phyloP scores from a whole-genome alignment of 1,140 invertebrate species.

The Streblospio benedicti region DNA sequence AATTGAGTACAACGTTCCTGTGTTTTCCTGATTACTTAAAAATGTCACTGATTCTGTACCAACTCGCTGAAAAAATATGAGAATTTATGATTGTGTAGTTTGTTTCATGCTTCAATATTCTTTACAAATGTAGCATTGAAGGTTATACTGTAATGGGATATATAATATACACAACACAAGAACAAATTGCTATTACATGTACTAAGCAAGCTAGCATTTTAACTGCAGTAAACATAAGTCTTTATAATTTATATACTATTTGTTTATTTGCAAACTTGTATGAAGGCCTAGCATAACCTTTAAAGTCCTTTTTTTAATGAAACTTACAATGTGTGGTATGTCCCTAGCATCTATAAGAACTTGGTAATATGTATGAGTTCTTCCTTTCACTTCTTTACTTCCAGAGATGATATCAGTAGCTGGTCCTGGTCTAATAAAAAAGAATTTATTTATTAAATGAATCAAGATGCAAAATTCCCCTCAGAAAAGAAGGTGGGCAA shows the following conservation, averaged over 20 bases:
- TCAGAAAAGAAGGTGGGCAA: too few relatives aligned
- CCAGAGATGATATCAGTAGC: neutral
- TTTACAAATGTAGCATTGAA: neutral
- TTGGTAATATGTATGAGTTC: conserved; percentile 91
- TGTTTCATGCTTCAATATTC: neutral
- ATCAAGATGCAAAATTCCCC: too few relatives aligned
- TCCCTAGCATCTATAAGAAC: conserved; percentile 89
- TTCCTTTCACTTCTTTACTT: conserved; percentile 68
- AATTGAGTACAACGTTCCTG: conserved; percentile 7
- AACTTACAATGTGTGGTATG: conserved; percentile 83
- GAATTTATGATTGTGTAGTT: neutral
- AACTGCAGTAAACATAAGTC: neutral
- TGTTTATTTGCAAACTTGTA: neutral
- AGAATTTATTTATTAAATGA: neutral
- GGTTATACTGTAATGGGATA: neutral
- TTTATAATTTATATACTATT: conserved; percentile 8
- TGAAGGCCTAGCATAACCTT: neutral
- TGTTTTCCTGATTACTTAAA: conserved; percentile 88
- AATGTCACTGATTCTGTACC: conserved; percentile 97
- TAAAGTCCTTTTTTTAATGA: neutral
- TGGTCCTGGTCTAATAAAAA: neutral
- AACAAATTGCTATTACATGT: neutral
- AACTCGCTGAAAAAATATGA: conserved; percentile 60
- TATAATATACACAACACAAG: neutral
- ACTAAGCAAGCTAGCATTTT: neutral